phyloP scores from a whole-genome alignment of 2,113 vertebrate species.

The Sinocyclocheilus anophthalmus region DNA sequence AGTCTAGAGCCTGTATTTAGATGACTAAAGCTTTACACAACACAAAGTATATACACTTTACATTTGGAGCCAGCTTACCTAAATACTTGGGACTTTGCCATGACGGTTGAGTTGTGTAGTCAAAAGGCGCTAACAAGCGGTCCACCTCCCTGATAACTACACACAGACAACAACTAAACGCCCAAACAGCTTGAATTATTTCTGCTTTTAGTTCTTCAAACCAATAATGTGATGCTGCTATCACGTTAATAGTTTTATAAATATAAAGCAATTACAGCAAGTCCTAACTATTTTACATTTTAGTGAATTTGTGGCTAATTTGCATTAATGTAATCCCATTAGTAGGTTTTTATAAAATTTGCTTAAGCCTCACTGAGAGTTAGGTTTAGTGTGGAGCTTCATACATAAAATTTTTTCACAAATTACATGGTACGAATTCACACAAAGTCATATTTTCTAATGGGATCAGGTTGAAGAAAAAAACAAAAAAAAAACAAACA shows the following conservation, averaged over 20 bases:
- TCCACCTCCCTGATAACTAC: conserved; percentile 71
- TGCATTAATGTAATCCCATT: neutral
- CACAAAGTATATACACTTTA: neutral
- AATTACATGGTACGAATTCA: too few relatives aligned
- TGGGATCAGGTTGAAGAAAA: too few relatives aligned
- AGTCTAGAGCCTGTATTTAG: neutral
- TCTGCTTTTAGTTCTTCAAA: too few relatives aligned
- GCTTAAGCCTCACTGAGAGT: too few relatives aligned
- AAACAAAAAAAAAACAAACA: too few relatives aligned
- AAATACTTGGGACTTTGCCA: conserved; percentile 79
- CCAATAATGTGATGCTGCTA: neutral
- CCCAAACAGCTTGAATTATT: too few relatives aligned
- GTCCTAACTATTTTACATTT: neutral
- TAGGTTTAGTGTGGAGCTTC: too few relatives aligned
- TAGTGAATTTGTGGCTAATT: neutral
- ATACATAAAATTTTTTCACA: too few relatives aligned
- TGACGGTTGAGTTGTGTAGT: conserved; percentile 78
- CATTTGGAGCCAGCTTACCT: conserved; percentile 62
- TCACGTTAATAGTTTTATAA: neutral
- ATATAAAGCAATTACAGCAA: neutral
- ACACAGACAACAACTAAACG: too few relatives aligned
- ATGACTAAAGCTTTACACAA: neutral
- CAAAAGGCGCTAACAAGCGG: conserved; percentile 78
- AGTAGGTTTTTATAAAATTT: neutral
- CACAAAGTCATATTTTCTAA: too few relatives aligned